Evolutionary conservation across 2,113 vertebrate genomes (phyloP), one percentile per base, ranked within the genome.

Genomic region (Apteryx owenii): DNA sequence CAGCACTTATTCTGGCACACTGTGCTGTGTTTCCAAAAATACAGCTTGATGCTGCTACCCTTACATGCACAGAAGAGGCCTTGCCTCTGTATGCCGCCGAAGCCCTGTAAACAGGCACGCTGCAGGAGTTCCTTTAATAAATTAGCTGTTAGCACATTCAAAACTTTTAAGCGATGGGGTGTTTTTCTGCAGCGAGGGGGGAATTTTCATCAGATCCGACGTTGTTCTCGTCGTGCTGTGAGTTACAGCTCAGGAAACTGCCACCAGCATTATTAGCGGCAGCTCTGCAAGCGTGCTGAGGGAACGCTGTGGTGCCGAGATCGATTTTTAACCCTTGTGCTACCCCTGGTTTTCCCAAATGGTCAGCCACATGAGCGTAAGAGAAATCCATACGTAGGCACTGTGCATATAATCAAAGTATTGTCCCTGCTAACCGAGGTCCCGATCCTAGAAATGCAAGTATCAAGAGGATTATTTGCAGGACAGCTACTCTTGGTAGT

Each of bases 91-190:
- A 3, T 69, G 77, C 75, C 68, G 83, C 77, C 80, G 19, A 69
- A 95, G 84, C 83, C 84, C 58, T 82, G 91, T 95, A 95, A 95
- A 92, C 93, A 90, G 19, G 66, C 90, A 14, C 91, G 46, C 17
- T 8, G 87, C 85, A 60, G 96, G 96, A 93, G 81, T 56, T 53
- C 75, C 64, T 93, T 85, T 94, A 94, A 95, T 95, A 93, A 97
- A 97, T 95, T 82, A 95, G 84, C 94, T 95, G 91, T 94, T 95
- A 94, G 93, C 85, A 88, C 89, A 66, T 93, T 85, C 85, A 85
- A 20, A 94, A 89, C 89, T 89, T 80, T 81, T 81, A 81, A 96
- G 80, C 0, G 40, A 94, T 93, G 31, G 87, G 75, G 91, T 93
- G 94, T 94, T 94, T 56, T 78, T 88, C 94, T 91, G 81, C 85